Percentiles rank a stretch among this genome's conserved stretches.
phyloP scores from a whole-genome alignment of 2,113 vertebrate species.

The Paramormyrops kingsleyae region DNA sequence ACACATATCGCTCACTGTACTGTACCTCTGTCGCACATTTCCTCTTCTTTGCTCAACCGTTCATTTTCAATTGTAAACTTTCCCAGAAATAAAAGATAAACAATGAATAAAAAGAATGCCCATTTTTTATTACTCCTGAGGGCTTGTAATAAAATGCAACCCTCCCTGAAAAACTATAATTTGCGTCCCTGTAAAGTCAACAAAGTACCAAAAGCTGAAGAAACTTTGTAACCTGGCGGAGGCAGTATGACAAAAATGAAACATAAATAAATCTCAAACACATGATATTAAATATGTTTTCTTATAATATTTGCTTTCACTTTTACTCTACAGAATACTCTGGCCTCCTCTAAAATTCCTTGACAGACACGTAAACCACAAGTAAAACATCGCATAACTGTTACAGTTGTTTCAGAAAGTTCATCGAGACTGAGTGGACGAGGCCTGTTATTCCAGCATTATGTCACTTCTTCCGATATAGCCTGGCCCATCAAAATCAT shows the following conservation, averaged over 20 bases:
- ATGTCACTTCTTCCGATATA: constrained; percentile 44
- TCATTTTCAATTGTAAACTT: not conserved
- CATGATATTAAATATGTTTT: not conserved
- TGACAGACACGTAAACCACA: not conserved
- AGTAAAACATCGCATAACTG: no score
- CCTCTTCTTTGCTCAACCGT: not conserved
- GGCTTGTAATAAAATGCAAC: not conserved
- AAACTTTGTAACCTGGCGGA: not conserved
- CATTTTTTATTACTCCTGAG: not conserved
- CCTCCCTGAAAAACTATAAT: not conserved
- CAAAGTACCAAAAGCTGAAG: not conserved
- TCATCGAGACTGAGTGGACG: constrained; percentile 22
- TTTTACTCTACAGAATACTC: not conserved
- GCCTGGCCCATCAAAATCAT: constrained; percentile 37
- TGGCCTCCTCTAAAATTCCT: not conserved
- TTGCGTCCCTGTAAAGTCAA: not conserved
- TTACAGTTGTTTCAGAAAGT: not conserved
- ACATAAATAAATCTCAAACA: not conserved
- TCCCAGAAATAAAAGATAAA: not conserved
- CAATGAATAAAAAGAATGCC: not conserved
- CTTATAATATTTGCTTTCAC: not conserved
- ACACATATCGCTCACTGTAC: not conserved
- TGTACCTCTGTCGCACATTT: not conserved
- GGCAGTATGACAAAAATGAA: not conserved
- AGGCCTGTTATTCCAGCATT: constrained; percentile 29